Base-by-base conservation (phyloP, 2,113 vertebrate species). In the Pachypanchax playfairii region DNA sequence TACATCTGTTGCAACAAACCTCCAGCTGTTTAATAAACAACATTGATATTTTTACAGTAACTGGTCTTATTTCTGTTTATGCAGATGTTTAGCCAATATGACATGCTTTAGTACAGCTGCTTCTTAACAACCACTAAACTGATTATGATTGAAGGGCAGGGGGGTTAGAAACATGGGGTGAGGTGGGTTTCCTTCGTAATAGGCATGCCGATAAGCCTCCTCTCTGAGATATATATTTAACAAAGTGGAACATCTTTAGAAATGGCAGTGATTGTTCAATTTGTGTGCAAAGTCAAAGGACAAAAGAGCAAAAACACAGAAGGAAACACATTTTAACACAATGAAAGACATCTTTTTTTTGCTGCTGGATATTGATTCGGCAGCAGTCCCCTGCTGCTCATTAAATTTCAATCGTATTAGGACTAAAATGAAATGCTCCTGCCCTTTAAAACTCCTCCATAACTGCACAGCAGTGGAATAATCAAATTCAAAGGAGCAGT, bases 361-460 rank as follows among this genome's bases (percentile, higher is more conserved):
- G 61, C 21, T 18, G 35, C 22, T 65, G 29, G 43, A 65, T 61
- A 60, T 70, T 49, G 25, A 68, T 47, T 65, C 62, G 62, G 31
- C 12, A 20, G 31, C 12, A 20, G 35, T 53, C 33, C 66, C 52
- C 59, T 39, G 48, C 47, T 57, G 42, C 54, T 72, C 31, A 67
- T 76, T 74, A 73, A 52, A 31, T 70, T 73, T 75, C 53, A 66
- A n/a, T 51, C 11, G 21, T 48, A 57, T 77, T 54, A 65, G 33
- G 20, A 36, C 13, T 57, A 52, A 46, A 73, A 79, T 82, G 14
- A 71, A 83, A 66, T 42, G 53, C 17, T 33, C 5, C 31, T 48
- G 38, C 22, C 64, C 56, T 55, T 75, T 65, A 75, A 71, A 51
- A 39, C 21, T 53, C 38, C 25, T 51, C 25, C 51, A 64, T 31